Conservation (phyloP, 2,113 vertebrate species). For the Solenodon paradoxus region DNA sequence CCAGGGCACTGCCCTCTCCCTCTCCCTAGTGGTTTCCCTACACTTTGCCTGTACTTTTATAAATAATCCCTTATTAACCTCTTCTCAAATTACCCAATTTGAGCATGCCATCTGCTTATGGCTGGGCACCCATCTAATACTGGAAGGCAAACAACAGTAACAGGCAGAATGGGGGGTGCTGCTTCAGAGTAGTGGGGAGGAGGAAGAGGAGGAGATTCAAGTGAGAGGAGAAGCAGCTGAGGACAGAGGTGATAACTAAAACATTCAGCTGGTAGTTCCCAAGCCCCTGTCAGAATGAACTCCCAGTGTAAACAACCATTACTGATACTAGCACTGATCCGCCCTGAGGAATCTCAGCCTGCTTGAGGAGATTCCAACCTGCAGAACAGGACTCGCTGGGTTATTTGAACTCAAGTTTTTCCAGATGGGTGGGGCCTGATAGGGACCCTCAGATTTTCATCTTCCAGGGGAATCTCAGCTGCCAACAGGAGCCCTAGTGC, state of each 20-base stretch:
- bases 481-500: neutral
- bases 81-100: conserved; percentile 56
- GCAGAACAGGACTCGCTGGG: neutral
- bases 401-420: conserved; percentile 36
- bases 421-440: conserved; percentile 37
- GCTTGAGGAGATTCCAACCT: neutral
- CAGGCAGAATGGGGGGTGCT: neutral
- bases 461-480: conserved; percentile 7
- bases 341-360: neutral
- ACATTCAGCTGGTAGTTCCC: neutral
- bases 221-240: neutral
- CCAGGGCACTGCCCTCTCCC: neutral
- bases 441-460: neutral
- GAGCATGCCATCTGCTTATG: conserved; percentile 49
- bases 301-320: neutral
- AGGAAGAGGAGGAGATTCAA: neutral
- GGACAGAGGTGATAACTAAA: neutral
- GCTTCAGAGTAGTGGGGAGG: neutral
- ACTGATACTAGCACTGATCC: neutral
- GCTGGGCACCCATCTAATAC: neutral
- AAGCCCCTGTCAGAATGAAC: neutral
- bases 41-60: neutral
- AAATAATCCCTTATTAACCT: conserved; percentile 44
- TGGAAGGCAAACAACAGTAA: neutral
- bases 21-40: neutral